Evolutionary conservation across 2,888 invertebrate genomes (phyloP).

Genomic region (Cephus spinipes): DNA sequence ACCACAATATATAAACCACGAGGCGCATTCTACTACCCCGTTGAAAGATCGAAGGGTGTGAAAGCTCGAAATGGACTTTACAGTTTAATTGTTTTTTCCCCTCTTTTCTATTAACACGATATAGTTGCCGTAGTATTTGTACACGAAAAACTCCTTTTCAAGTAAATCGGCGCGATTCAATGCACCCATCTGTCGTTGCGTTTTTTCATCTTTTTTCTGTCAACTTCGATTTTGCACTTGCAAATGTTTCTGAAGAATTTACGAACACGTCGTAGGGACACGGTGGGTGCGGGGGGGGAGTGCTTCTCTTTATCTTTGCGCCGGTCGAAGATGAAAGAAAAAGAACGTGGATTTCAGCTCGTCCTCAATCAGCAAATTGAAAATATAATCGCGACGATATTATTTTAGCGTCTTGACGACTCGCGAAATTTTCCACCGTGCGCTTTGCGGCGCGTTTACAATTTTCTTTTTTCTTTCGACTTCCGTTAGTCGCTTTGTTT

Average conservation of each 20-base stretch:
- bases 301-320: too few relatives aligned
- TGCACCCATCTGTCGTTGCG: background rate
- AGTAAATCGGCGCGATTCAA: background rate
- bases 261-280: constrained; percentile 14
- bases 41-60: background rate
- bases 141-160: background rate
- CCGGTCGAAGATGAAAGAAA: too few relatives aligned
- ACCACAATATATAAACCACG: background rate
- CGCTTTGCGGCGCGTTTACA: background rate
- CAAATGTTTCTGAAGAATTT: background rate
- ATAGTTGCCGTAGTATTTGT: background rate
- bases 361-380: background rate
- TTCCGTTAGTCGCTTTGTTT: background rate
- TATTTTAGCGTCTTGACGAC: background rate
- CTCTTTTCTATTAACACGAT: background rate
- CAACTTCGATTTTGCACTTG: background rate
- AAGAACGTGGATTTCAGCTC: too few relatives aligned
- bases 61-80: background rate
- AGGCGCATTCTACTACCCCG: background rate
- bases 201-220: background rate
- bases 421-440: background rate
- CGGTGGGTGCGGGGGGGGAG: constrained; percentile 1
- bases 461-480: background rate
- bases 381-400: background rate
- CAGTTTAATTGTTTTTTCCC: background rate